Conservation (phyloP, 2,797 vertebrate genomes). For the Anas flavirostris region DNA sequence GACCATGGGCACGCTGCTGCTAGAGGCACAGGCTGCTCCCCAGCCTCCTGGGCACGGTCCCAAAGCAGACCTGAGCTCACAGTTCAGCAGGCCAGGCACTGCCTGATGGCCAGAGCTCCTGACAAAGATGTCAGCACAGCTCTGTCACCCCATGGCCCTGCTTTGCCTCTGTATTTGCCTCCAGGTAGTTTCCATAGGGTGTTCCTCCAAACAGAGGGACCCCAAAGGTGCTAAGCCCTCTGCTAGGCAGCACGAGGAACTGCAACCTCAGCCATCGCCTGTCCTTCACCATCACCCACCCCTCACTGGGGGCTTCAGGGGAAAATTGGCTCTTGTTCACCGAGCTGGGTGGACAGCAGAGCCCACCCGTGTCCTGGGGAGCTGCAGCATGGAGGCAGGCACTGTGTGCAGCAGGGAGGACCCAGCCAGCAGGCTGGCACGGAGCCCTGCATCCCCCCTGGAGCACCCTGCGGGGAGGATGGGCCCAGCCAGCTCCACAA, state of each 20-base stretch:
- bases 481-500: too few species aligned
- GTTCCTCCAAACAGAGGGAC: background rate
- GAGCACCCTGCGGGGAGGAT: background rate
- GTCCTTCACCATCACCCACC: background rate
- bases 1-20: rapidly evolving
- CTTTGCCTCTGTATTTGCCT: background rate
- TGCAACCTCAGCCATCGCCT: background rate
- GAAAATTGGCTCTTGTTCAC: background rate
- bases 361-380: background rate
- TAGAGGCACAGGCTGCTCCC: background rate
- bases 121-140: background rate
- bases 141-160: background rate
- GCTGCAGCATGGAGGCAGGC: rapidly evolving
- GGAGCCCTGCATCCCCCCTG: rapidly evolving
- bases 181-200: background rate
- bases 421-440: rapidly evolving
- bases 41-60: background rate
- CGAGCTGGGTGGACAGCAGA: background rate
- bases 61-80: background rate
- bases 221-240: background rate
- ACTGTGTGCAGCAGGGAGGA: background rate
- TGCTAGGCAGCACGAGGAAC: background rate
- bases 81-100: rapidly evolving
- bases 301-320: background rate
- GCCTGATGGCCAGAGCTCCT: background rate